Percentiles rank a stretch among this genome's conserved stretches.
phyloP scores from a whole-genome alignment of 1,140 invertebrate species.

The Melitaea cinxia region DNA sequence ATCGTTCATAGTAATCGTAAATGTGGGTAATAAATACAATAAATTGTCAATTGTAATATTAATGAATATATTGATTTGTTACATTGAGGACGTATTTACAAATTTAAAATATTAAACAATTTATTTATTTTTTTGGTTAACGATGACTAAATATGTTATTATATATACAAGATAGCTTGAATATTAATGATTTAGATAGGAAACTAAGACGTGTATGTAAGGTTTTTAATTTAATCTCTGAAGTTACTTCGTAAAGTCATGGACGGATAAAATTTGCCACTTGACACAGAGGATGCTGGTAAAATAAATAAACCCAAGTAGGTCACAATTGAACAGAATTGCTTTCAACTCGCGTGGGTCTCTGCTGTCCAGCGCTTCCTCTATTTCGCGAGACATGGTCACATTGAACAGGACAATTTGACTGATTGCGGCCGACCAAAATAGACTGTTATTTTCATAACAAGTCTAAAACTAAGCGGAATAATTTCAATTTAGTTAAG shows the following conservation, averaged over 20 bases:
- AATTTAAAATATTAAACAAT: no score
- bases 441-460: slow-evolving; percentile 31
- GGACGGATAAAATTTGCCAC: slow-evolving; percentile 6
- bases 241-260: neutral
- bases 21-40: neutral
- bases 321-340: slow-evolving; percentile 49
- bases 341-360: slow-evolving; percentile 47
- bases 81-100: no score
- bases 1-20: neutral
- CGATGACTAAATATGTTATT: no score
- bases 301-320: slow-evolving; percentile 11
- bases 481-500: slow-evolving; percentile 31
- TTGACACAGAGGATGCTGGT: slow-evolving; percentile 6
- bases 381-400: slow-evolving; percentile 52
- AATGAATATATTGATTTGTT: no score
- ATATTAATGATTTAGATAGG: no score
- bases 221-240: neutral
- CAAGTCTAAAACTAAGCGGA: slow-evolving; percentile 29
- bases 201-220: no score
- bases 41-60: neutral
- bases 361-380: slow-evolving; percentile 42
- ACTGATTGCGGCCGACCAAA: slow-evolving; percentile 42
- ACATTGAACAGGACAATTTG: slow-evolving; percentile 49
- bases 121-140: no score
- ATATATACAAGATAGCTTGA: no score